A percentile compares a stretch with the other conserved stretches of the same genome.
phyloP scores from a whole-genome alignment of 2,888 invertebrate genomes.

The Cheilosia vernalis region DNA sequence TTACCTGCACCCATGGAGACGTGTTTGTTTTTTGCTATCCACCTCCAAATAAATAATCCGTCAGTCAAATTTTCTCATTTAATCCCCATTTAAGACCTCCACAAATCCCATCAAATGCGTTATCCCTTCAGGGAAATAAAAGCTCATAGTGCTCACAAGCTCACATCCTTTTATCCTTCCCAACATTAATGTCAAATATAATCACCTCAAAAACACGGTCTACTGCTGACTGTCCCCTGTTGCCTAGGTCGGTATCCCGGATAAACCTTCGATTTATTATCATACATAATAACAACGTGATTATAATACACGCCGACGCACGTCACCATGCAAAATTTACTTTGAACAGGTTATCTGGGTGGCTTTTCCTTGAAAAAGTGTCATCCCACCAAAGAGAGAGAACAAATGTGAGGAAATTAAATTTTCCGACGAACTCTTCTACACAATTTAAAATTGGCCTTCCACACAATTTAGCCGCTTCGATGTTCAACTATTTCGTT shows the following conservation, averaged over 20 bases:
- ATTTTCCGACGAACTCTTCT: slow-evolving; percentile 61
- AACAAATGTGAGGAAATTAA: slow-evolving; percentile 46
- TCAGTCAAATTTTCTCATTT: too few relatives aligned
- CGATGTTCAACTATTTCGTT: slow-evolving; percentile 34
- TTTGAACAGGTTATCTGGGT: slow-evolving; percentile 10
- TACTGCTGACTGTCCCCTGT: slow-evolving; percentile 5
- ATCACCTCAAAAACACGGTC: not conserved
- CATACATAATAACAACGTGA: slow-evolving; percentile 53
- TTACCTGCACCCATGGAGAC: too few relatives aligned
- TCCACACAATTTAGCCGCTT: slow-evolving; percentile 54
- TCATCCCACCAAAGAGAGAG: not conserved
- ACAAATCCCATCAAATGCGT: too few relatives aligned
- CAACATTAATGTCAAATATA: slow-evolving; percentile 3
- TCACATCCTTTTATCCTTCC: not conserved
- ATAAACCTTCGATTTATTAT: slow-evolving; percentile 60
- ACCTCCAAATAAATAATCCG: too few relatives aligned
- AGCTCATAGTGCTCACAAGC: not conserved
- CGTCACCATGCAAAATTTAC: slow-evolving; percentile 30
- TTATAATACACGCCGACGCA: slow-evolving; percentile 39
- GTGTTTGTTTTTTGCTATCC: too few relatives aligned
- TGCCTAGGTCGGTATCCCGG: slow-evolving; percentile 1
- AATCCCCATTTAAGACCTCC: too few relatives aligned
- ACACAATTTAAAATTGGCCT: slow-evolving; percentile 62
- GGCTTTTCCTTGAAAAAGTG: slow-evolving; percentile 23
- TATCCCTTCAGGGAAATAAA: not conserved